phyloP scores from a whole-genome alignment of 2,113 vertebrate genomes.

The Tylochromis polylepis region DNA sequence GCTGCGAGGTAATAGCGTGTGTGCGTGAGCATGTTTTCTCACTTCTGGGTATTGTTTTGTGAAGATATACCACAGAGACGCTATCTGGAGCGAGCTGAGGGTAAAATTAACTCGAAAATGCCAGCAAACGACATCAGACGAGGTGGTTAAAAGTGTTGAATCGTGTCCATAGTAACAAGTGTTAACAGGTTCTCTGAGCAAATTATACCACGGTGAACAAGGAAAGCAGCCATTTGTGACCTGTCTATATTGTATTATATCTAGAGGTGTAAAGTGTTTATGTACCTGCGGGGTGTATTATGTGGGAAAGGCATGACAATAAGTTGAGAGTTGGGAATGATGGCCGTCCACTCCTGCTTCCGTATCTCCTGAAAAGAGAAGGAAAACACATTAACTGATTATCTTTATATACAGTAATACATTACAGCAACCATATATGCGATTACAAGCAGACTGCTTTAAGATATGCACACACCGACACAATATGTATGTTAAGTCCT shows the following conservation, averaged over 20 bases:
- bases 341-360: slow-evolving; percentile 94
- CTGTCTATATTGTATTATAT: background rate
- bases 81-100: background rate
- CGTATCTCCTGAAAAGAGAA: slow-evolving; percentile 75
- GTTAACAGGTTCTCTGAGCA: background rate
- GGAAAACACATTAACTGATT: background rate
- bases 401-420: background rate
- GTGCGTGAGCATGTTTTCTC: background rate
- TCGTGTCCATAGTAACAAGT: slow-evolving; percentile 14
- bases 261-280: background rate
- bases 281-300: slow-evolving; percentile 83
- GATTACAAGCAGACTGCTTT: background rate
- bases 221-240: background rate
- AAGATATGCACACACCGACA: background rate
- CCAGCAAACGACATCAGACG: background rate
- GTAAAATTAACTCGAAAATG: background rate
- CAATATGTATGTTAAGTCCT: slow-evolving; percentile 37
- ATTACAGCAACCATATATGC: background rate
- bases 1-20: background rate
- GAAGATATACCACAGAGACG: background rate
- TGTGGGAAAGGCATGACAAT: slow-evolving; percentile 96
- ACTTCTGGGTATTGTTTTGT: background rate
- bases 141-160: background rate
- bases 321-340: slow-evolving; percentile 98
- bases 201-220: background rate